Percentiles rank a stretch among this genome's conserved stretches.
These are phyloP conservation scores for Sinodicranocentrus sp. DNA, from an alignment of 2,888 invertebrate species.

Conservation along the genomic window DNA sequence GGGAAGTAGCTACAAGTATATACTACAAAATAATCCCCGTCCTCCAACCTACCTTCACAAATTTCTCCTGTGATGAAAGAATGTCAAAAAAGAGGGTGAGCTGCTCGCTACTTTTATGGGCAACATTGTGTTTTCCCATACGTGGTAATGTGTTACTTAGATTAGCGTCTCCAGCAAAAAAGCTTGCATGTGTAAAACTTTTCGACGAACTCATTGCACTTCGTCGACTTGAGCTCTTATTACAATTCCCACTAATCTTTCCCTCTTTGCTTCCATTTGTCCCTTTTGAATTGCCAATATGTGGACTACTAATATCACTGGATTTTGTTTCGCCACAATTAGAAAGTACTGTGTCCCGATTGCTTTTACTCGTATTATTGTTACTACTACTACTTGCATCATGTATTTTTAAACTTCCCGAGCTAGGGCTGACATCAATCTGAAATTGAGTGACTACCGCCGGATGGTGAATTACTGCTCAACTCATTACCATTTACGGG, in stretches of 20 bases:
- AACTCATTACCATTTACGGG: conserved; percentile 64
- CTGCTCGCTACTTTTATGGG: conserved; percentile 88
- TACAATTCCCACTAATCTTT: conserved; percentile 8
- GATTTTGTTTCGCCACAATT: conserved; percentile 30
- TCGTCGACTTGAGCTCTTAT: conserved; percentile 19
- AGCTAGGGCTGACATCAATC: conserved; percentile 62
- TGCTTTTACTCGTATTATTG: background rate
- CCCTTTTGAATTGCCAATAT: conserved; percentile 8
- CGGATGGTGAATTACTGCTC: conserved; percentile 58
- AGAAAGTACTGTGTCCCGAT: background rate
- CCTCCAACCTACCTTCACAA: conserved; percentile 87
- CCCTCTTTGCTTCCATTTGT: background rate
- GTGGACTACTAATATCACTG: conserved; percentile 36
- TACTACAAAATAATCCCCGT: no score
- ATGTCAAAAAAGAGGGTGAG: conserved; percentile 89
- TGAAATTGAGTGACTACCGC: conserved; percentile 65
- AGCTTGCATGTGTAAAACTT: conserved; percentile 70
- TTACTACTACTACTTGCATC: conserved; percentile 36
- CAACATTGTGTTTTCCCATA: conserved; percentile 82
- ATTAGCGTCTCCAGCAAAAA: conserved; percentile 57
- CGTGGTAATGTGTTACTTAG: conserved; percentile 72
- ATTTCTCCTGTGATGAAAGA: conserved; percentile 88
- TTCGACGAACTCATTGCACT: conserved; percentile 71
- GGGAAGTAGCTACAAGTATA: no score
- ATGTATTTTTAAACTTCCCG: conserved; percentile 56